Conservation (phyloP, 2,888 invertebrate species). For the Oscheius myriophilus region DNA sequence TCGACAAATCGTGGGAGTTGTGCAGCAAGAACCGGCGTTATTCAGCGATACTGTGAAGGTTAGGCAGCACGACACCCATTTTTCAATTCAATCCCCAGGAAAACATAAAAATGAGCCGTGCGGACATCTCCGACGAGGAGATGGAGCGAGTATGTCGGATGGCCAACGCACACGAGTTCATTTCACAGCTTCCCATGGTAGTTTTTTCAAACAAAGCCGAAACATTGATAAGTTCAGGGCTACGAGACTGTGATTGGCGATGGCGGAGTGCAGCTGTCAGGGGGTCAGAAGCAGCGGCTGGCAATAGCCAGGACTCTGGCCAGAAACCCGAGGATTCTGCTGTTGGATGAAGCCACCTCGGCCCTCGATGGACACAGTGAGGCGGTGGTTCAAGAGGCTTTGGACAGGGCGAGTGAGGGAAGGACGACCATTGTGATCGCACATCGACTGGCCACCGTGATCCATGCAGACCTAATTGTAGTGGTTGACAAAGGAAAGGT, state of each 20-base stretch:
- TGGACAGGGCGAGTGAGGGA: constrained; percentile 53
- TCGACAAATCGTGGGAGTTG: constrained; percentile 44
- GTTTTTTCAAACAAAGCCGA: not conserved
- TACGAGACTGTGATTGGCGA: constrained; percentile 74
- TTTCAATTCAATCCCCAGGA: constrained; percentile 23
- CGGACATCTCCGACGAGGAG: constrained; percentile 37
- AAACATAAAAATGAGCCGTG: constrained; percentile 44
- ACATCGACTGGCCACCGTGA: constrained; percentile 41
- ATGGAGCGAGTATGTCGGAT: constrained; percentile 45
- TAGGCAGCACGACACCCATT: not conserved
- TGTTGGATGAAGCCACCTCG: constrained; percentile 17
- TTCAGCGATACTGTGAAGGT: constrained; percentile 36
- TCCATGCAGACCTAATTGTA: constrained; percentile 49
- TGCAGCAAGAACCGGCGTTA: constrained; percentile 51
- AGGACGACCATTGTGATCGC: constrained; percentile 55
- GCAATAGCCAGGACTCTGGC: constrained; percentile 52
- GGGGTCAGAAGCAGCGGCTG: constrained; percentile 53
- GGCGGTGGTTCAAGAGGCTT: constrained; percentile 55
- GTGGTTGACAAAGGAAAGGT: constrained; percentile 51
- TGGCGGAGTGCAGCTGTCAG: constrained; percentile 71
- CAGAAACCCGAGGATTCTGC: constrained; percentile 40
- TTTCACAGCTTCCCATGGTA: constrained; percentile 42
- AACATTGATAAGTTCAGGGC: constrained; percentile 26
- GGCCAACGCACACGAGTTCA: constrained; percentile 57
- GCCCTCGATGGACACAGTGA: constrained; percentile 49